A percentile compares a stretch with the other conserved stretches of the same genome.
Conservation (phyloP, 2,888 invertebrate species). For the Pseudoips prasinana region DNA sequence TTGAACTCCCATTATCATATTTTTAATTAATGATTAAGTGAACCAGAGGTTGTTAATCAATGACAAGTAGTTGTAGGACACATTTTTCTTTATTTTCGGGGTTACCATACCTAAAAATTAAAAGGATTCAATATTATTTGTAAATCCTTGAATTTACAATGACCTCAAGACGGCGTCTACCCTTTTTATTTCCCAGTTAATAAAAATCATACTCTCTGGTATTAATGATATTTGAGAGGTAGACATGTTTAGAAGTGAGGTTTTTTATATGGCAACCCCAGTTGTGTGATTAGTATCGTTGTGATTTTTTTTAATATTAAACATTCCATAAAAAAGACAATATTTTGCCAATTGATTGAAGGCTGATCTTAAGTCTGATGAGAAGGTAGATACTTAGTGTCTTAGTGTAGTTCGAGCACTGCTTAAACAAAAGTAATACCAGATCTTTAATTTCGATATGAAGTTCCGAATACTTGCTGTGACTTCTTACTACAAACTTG, state of each 20-base stretch:
- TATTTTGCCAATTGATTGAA: constrained; percentile 58
- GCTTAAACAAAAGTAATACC: constrained; percentile 1
- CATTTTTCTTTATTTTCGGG: constrained; percentile 18
- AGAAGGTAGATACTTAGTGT: constrained; percentile 44
- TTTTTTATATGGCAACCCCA: constrained; percentile 29
- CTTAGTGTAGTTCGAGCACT: constrained; percentile 33
- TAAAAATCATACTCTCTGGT: no score
- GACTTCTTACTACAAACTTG: no score
- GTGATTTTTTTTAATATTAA: constrained; percentile 65
- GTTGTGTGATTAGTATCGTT: constrained; percentile 50
- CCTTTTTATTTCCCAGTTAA: no score
- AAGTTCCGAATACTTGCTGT: no score
- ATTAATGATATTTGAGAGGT: no score
- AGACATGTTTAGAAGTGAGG: no score
- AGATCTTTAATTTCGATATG: no score
- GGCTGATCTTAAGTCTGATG: constrained; percentile 68
- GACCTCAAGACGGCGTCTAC: no score
- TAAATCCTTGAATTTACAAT: no score
- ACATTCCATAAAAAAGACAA: constrained; percentile 75
- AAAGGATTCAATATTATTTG: not conserved
- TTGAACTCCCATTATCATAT: constrained; percentile 60
- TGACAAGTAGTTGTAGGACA: constrained; percentile 39
- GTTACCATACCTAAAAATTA: constrained; percentile 16
- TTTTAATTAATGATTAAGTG: constrained; percentile 34
- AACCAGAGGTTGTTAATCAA: constrained; percentile 42